phyloP scores from a whole-genome alignment of 2,797 vertebrate genomes.

The Myotis planiceps region DNA sequence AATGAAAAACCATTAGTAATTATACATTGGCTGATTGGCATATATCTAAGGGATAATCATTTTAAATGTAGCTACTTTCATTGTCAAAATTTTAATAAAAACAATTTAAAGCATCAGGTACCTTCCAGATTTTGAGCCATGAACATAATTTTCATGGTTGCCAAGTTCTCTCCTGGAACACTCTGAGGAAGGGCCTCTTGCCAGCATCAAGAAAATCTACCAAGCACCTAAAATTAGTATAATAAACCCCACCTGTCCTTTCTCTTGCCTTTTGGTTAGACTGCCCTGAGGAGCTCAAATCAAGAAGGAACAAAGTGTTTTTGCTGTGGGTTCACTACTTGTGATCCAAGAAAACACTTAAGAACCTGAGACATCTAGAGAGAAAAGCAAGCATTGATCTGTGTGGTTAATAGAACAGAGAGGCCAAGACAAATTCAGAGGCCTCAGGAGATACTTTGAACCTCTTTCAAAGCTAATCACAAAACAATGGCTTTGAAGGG shows the following conservation, averaged over 20 bases:
- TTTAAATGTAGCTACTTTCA: constrained; percentile 59
- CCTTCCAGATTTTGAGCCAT: constrained; percentile 59
- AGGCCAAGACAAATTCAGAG: constrained; percentile 42
- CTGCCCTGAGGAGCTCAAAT: not conserved
- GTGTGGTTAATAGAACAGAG: constrained; percentile 16
- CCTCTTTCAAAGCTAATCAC: constrained; percentile 32
- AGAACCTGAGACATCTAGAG: constrained; percentile 23
- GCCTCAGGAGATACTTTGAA: constrained; percentile 1
- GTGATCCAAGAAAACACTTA: constrained; percentile 50
- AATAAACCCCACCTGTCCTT: constrained; percentile 50
- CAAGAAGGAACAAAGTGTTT: constrained; percentile 57
- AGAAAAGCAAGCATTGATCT: not conserved
- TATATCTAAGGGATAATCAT: constrained; percentile 37
- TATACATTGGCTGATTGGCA: not conserved
- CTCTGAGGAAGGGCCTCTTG: not conserved
- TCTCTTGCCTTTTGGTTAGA: constrained; percentile 22
- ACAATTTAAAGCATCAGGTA: constrained; percentile 56
- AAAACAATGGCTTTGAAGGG: not conserved
- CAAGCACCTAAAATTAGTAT: constrained; percentile 56
- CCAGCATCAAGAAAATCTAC: constrained; percentile 50
- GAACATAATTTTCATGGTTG: constrained; percentile 52
- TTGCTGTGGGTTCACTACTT: constrained; percentile 11
- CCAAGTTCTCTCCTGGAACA: constrained; percentile 37
- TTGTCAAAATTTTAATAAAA: constrained; percentile 59
- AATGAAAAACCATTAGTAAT: constrained; percentile 52